Percentiles rank a stretch among this genome's conserved stretches.
Conservation (phyloP, 2,888 invertebrate species). For the Brachylomia viminalis region DNA sequence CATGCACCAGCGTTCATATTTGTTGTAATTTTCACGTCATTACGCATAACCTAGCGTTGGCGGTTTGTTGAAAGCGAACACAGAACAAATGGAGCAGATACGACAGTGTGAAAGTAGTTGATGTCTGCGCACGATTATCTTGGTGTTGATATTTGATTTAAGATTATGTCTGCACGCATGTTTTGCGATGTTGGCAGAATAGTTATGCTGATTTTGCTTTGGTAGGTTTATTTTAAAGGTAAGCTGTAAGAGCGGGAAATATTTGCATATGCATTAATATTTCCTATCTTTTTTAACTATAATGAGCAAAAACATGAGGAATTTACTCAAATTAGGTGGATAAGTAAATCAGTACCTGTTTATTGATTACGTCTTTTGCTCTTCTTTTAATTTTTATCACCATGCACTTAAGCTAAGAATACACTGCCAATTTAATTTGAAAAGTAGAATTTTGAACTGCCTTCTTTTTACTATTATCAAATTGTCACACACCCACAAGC, state of each 20-base stretch:
- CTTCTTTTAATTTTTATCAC: too few relatives aligned
- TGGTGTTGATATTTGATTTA: slow-evolving; percentile 33
- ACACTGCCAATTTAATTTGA: too few relatives aligned
- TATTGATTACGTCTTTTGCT: too few relatives aligned
- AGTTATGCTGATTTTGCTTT: slow-evolving; percentile 2
- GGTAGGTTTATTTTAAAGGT: neutral
- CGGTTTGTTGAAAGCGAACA: slow-evolving; percentile 82
- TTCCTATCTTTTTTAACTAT: too few relatives aligned
- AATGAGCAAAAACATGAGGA: too few relatives aligned
- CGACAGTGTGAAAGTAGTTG: slow-evolving; percentile 50
- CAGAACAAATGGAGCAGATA: slow-evolving; percentile 75
- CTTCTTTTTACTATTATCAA: slow-evolving; percentile 9
- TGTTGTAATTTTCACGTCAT: slow-evolving; percentile 88
- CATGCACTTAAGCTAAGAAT: too few relatives aligned
- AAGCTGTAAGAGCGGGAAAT: neutral
- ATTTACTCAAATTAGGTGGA: too few relatives aligned
- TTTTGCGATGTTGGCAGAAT: slow-evolving; percentile 26
- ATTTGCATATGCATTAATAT: too few relatives aligned
- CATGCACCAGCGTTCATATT: slow-evolving; percentile 75
- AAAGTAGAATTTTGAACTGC: too few relatives aligned
- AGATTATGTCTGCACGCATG: slow-evolving; percentile 40
- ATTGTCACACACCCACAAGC: slow-evolving; percentile 5
- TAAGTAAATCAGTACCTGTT: too few relatives aligned
- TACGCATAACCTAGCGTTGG: slow-evolving; percentile 78
- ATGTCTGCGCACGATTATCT: slow-evolving; percentile 46